Base-by-base conservation (phyloP, 2,797 vertebrate species). In the Bovichtus variegatus region DNA sequence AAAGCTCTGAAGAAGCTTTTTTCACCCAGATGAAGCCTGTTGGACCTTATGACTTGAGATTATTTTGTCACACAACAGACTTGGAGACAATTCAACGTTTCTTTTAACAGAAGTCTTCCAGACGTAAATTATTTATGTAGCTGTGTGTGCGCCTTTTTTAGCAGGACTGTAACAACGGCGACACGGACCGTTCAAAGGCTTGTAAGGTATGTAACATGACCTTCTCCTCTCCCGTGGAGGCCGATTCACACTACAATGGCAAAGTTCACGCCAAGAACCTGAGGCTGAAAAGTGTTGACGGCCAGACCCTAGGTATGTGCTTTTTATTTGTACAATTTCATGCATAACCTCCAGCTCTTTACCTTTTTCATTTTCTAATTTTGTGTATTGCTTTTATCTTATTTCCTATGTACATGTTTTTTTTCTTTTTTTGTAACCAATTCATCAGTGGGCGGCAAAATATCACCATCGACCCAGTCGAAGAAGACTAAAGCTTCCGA, bases 211-310 rank as follows among this genome's bases (percentile, higher is more conserved):
- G 98, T 89, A 98, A 98, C 93, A 99, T 98, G 97, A 97, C 95
- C 63, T 99, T 99, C 94, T 96, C 97, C 11, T 97, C 97, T 49
- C 93, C 96, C 0, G 97, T 97, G 0, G 96, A 99, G 91, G 98
- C 98, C 4, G 95, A 97, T 21, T 99, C 97, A 68, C 98, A 99
- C 90, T 99, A 99, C 92, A 85, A 97, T 91, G 98, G 98, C 81
- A 99, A 99, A 94, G 96, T 97, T 83, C 98, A 99, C 47, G 94
- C 98, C 91, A 99, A 97, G 94, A 98, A 97, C 89, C 91, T 99
- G 90, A 95, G 94, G 85, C 88, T 97, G 88, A 97, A 96, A 90
- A 93, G 92, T 57, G 92, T 95, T 11, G 93, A 95, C 21, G 91
- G 94, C 43, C 96, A 94, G 86, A 77, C 67, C 46, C 94, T 95